Conservation (phyloP, 2,888 invertebrate genomes). For the Caenorhabditis drosophilae region DNA sequence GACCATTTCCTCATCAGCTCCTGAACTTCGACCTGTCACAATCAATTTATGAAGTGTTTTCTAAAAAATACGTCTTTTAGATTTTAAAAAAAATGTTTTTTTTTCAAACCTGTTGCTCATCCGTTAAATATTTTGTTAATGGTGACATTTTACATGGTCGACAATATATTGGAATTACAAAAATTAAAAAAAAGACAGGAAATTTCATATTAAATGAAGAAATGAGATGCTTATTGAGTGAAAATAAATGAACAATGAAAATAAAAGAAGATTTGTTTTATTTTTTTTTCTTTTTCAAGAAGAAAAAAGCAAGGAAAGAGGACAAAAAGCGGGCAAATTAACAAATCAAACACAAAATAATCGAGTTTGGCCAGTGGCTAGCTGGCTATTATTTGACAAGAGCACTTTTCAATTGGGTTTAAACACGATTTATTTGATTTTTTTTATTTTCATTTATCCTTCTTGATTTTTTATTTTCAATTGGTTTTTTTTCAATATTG, state of each 20-base stretch:
- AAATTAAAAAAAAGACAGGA: background rate
- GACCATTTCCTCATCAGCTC: constrained; percentile 30
- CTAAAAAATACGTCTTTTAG: constrained; percentile 8
- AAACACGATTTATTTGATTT: too few relatives aligned
- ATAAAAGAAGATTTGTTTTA: background rate
- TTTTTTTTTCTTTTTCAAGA: too few relatives aligned
- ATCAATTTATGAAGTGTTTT: constrained; percentile 31
- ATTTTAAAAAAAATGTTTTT: background rate
- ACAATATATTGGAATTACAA: background rate
- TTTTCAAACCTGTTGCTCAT: constrained; percentile 25
- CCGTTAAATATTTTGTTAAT: constrained; percentile 20
- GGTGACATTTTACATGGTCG: constrained; percentile 40
- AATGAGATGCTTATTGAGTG: constrained; percentile 9
- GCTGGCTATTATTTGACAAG: too few relatives aligned
- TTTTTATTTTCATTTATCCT: too few relatives aligned
- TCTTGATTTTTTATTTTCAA: too few relatives aligned
- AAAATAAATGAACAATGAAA: background rate
- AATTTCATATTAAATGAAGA: background rate
- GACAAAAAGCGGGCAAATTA: too few relatives aligned
- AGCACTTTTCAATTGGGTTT: too few relatives aligned
- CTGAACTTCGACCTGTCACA: constrained; percentile 21
- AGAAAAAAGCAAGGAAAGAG: too few relatives aligned
- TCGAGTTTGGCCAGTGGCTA: too few relatives aligned
- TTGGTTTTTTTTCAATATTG: too few relatives aligned
- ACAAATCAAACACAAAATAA: too few relatives aligned